Percentiles rank a stretch among this genome's conserved stretches.
phyloP scores from a whole-genome alignment of 2,888 invertebrate species.

The Drosophila limbata region DNA sequence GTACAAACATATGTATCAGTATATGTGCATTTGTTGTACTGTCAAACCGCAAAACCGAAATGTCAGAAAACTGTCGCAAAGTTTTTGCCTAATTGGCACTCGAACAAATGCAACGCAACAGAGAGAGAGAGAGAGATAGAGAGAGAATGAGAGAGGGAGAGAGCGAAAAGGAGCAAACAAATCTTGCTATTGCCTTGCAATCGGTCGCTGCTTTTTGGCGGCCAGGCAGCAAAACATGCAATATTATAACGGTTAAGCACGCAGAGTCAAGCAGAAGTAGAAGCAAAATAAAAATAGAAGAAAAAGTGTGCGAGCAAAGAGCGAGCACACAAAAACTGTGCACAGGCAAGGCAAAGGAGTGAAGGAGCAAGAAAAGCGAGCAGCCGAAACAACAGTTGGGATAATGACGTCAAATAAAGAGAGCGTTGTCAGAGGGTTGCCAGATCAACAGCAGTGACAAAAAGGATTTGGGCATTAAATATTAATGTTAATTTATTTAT shows the following conservation, averaged over 20 bases:
- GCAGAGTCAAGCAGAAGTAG: constrained; percentile 40
- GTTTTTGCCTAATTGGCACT: constrained; percentile 65
- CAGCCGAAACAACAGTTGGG: constrained; percentile 53
- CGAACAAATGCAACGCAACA: constrained; percentile 46
- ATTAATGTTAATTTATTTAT: too few species aligned
- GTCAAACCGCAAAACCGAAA: constrained; percentile 56
- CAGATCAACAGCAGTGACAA: constrained; percentile 10
- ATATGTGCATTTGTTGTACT: constrained; percentile 27
- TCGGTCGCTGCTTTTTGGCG: constrained; percentile 29
- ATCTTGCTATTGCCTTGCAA: constrained; percentile 40
- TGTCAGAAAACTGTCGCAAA: constrained; percentile 67
- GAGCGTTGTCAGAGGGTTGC: constrained; percentile 24
- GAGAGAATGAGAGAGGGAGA: constrained; percentile 3
- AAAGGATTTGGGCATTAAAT: background rate
- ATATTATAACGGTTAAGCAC: constrained; percentile 61
- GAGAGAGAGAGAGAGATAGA: constrained; percentile 3
- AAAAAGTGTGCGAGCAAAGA: constrained; percentile 37
- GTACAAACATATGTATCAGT: background rate
- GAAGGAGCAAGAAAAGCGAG: constrained; percentile 22
- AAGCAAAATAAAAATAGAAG: constrained; percentile 1
- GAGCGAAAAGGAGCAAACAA: constrained; percentile 17
- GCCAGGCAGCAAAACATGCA: constrained; percentile 33
- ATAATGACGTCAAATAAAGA: constrained; percentile 61
- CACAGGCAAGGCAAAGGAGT: constrained; percentile 37
- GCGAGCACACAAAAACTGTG: constrained; percentile 12